Evolutionary conservation across 2,888 invertebrate genomes (phyloP), one percentile per base, ranked within the genome.

Genomic region (Ptilodon capucinus): DNA sequence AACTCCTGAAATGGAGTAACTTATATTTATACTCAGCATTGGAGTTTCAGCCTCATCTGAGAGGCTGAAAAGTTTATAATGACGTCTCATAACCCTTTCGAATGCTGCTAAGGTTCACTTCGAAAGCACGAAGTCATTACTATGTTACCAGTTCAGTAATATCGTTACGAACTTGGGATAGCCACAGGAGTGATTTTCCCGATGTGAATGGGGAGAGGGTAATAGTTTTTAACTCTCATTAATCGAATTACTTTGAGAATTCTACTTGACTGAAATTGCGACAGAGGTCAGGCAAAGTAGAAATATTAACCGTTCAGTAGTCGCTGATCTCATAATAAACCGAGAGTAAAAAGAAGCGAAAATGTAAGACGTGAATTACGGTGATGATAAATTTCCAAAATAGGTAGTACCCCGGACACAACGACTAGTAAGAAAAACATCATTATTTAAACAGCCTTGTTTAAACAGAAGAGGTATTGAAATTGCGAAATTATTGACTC

Each of bases 41-140:
- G 46, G 34, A 38, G 36, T 44, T 44, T 17, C 30, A 44, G 44
- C 46, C 45, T 52, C 44, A 42, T 47, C 44, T 35, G 44, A 42
- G 59, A 43, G 36, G 25, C 36, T 49, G 35, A 25, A 64, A 64
- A 68, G 52, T 64, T 60, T 40, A 51, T 36, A 4, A 17, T n/a
- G 18, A 36, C n/a, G 14, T 57, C 57, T 57, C 35, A 54, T 51
- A 60, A 64, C 51, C 54, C 48, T 46, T 50, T 25, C 49, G 46
- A 58, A 58, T 54, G 51, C 55, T 44, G 46, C 32, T 21, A 39
- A 54, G 52, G 45, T 44, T 46, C 41, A 36, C 39, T 40, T 42
- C 51, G 28, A 41, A 64, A 63, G 58, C 56, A 64, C 57, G 56
- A 64, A 62, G 57, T 60, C 57, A 56, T 58, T 64, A 66, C 60